Conservation (phyloP, 2,888 invertebrate genomes). For the Noctua fimbriata region DNA sequence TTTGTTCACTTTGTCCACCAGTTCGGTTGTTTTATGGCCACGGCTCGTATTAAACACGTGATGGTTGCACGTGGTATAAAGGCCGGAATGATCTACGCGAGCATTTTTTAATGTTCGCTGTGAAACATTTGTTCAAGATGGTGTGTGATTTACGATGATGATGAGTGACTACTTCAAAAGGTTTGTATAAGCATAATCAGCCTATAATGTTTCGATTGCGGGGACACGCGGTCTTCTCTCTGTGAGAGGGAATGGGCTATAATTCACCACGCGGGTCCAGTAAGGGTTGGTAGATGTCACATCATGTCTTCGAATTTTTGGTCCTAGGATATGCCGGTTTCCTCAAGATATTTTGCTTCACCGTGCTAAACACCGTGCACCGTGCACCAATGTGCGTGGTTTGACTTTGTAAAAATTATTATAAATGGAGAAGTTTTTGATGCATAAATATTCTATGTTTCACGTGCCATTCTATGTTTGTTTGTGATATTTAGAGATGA, state of each 20-base stretch:
- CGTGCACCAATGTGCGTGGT: no score
- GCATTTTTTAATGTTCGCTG: constrained; percentile 17
- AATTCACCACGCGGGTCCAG: no score
- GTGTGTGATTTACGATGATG: background rate
- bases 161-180: background rate
- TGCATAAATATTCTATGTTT: background rate
- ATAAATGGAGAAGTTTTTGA: background rate
- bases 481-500: background rate
- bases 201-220: no score
- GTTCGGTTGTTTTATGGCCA: constrained; percentile 62
- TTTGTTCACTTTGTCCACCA: constrained; percentile 46
- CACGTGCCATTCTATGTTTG: background rate
- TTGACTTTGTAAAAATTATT: background rate
- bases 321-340: no score
- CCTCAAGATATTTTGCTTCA: no score
- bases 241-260: no score
- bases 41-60: constrained; percentile 66
- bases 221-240: no score
- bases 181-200: no score
- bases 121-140: background rate
- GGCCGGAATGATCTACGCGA: constrained; percentile 52
- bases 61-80: constrained; percentile 65
- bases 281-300: no score
- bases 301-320: no score
- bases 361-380: no score